Base-by-base conservation (phyloP, 2,888 invertebrate species). In the Lysandra coridon region DNA sequence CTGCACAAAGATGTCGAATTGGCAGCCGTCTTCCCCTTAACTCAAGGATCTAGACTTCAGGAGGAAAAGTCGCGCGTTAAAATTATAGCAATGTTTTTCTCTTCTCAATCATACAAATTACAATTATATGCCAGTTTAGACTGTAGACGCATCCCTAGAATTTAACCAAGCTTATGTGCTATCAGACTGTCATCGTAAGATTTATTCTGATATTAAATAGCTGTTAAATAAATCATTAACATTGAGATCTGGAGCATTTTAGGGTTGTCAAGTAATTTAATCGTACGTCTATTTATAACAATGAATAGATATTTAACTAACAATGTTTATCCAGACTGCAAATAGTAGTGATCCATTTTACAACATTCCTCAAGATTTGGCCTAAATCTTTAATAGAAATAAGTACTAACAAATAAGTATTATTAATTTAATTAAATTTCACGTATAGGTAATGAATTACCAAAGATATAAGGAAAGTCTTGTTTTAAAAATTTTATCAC, bases 261-360 rank as follows among this genome's bases (percentile, higher is more conserved):
- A 69, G 33, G 33, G 33, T 30, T 69, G 33, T 37, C 30, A 57
- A 57, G 57, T 57, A 37, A 12, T 37, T 69, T 69, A 37, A 69
- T 5, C 12, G 17, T 69, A 33, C 5, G 69, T 14, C 69, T 69
- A 69, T 64, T 64, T 64, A 64, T 64, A 64, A 64, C 62, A 69
- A 69, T 69, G 4, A 69, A 37, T 37, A 33, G 33, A 33, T 69
- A 69, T 69, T 69, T 14, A 75, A 76, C 33, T 76, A 53, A 57
- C 23, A 53, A 33, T 57, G 76, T 76, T 76, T 76, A 53, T 37
- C 12, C 76, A 76, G 57, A 76, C 76, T 23, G 14, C 76, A 76
- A 76, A 76, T 57, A 76, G 1, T 76, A 14, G 76, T 57, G 76
- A 33, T 33, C 53, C 30, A 57, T 76, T 69, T 69, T 69, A 33